phyloP scores from a whole-genome alignment of 2,888 invertebrate species.

The Pherbina coryleti region DNA sequence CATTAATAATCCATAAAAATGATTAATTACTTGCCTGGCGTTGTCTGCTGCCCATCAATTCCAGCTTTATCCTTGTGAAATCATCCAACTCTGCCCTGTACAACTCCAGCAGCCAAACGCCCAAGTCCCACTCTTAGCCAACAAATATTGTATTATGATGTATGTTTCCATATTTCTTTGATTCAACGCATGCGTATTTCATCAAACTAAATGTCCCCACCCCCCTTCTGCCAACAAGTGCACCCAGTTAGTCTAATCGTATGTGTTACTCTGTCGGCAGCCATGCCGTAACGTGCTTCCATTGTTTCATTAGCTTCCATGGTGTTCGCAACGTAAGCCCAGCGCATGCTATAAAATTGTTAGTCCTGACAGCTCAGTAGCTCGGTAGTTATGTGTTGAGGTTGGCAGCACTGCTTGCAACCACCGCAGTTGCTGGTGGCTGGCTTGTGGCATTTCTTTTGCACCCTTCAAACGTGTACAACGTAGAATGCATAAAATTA shows the following conservation, averaged over 20 bases:
- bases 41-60: constrained; percentile 57
- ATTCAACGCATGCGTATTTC: constrained; percentile 49
- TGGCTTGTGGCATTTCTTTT: constrained; percentile 33
- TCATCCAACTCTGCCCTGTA: not conserved
- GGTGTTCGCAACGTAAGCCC: constrained; percentile 53
- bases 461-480: constrained; percentile 34
- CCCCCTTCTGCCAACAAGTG: not conserved
- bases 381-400: not conserved
- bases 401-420: constrained; percentile 8
- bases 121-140: not conserved
- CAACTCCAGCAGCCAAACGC: not conserved
- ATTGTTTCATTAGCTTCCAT: constrained; percentile 57
- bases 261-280: constrained; percentile 46
- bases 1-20: constrained; percentile 62
- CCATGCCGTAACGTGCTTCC: constrained; percentile 50
- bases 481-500: not conserved
- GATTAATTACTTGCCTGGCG: constrained; percentile 61
- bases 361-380: not conserved
- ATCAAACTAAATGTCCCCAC: not conserved
- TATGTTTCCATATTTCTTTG: constrained; percentile 29
- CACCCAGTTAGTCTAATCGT: constrained; percentile 18
- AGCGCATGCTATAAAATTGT: constrained; percentile 33
- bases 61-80: constrained; percentile 21
- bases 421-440: constrained; percentile 17
- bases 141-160: constrained; percentile 21